Percentiles rank a stretch among this genome's conserved stretches.
These are phyloP conservation scores for Lysandra bellargus DNA, from an alignment of 2,888 invertebrate species.

Conservation along the genomic window DNA sequence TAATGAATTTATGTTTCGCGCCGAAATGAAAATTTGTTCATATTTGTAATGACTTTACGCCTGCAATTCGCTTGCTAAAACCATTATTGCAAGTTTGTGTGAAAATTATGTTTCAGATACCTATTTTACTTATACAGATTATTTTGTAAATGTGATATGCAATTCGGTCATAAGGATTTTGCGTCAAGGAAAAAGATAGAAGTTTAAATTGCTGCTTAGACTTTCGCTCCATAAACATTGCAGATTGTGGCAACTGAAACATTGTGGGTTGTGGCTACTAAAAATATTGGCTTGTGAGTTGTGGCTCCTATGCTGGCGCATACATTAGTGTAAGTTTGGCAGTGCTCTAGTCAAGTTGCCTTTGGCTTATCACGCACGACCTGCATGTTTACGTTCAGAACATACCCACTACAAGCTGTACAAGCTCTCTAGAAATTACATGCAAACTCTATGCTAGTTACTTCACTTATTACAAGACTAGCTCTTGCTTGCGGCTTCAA, in stretches of 20 bases:
- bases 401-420: constrained; percentile 3
- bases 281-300: neutral
- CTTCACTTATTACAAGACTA: neutral
- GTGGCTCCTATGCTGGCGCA: neutral
- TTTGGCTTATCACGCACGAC: constrained; percentile 45
- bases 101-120: neutral
- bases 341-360: constrained; percentile 23
- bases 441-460: neutral
- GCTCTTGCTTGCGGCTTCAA: neutral
- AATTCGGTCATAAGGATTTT: neutral
- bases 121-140: neutral
- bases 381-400: constrained; percentile 30
- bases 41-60: neutral
- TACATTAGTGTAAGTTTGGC: neutral
- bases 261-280: neutral
- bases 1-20: constrained; percentile 26
- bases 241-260: neutral
- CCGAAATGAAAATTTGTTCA: constrained; percentile 20
- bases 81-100: neutral
- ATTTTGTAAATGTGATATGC: neutral
- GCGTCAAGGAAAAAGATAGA: too few species aligned
- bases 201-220: too few species aligned
- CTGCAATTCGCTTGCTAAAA: neutral
- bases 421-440: constrained; percentile 8
- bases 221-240: too few species aligned